Conservation (phyloP, 2,888 invertebrate genomes). For the Troides helena region DNA sequence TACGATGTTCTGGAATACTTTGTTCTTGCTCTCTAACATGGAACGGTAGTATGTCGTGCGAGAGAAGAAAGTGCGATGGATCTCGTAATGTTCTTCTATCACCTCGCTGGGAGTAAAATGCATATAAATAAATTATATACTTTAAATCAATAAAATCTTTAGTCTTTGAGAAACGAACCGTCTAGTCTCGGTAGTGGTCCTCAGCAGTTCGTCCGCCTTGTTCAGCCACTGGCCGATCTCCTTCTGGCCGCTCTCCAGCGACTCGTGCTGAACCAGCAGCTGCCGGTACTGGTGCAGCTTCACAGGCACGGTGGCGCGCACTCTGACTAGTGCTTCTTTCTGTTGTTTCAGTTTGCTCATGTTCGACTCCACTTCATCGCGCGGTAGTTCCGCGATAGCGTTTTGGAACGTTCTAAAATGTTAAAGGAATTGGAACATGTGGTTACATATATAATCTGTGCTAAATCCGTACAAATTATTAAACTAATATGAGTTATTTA, state of each 20-base stretch:
- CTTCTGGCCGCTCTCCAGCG: slow-evolving; percentile 90
- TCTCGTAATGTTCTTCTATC: slow-evolving; percentile 87
- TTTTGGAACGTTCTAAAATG: slow-evolving; percentile 88
- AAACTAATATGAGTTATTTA: too few relatives aligned
- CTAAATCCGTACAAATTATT: too few relatives aligned
- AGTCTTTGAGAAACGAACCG: slow-evolving; percentile 45
- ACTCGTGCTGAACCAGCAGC: slow-evolving; percentile 92
- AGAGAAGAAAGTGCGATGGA: slow-evolving; percentile 92
- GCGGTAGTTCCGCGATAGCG: slow-evolving; percentile 92
- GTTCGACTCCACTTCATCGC: slow-evolving; percentile 94
- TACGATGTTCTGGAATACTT: slow-evolving; percentile 92
- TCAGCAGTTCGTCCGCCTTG: slow-evolving; percentile 88
- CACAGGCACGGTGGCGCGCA: slow-evolving; percentile 90
- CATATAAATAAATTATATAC: background rate
- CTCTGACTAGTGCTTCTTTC: slow-evolving; percentile 91
- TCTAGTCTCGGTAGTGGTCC: slow-evolving; percentile 56
- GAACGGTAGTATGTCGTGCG: slow-evolving; percentile 94
- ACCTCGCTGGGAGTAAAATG: slow-evolving; percentile 81
- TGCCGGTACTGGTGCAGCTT: slow-evolving; percentile 91
- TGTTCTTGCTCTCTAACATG: slow-evolving; percentile 96
- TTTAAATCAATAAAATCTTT: too few relatives aligned
- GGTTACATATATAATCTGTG: too few relatives aligned
- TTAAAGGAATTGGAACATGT: background rate
- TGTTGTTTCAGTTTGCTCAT: slow-evolving; percentile 93
- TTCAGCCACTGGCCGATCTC: slow-evolving; percentile 94